phyloP scores from a whole-genome alignment of 2,888 invertebrate species.

The Pycnomerus fuliginosus region DNA sequence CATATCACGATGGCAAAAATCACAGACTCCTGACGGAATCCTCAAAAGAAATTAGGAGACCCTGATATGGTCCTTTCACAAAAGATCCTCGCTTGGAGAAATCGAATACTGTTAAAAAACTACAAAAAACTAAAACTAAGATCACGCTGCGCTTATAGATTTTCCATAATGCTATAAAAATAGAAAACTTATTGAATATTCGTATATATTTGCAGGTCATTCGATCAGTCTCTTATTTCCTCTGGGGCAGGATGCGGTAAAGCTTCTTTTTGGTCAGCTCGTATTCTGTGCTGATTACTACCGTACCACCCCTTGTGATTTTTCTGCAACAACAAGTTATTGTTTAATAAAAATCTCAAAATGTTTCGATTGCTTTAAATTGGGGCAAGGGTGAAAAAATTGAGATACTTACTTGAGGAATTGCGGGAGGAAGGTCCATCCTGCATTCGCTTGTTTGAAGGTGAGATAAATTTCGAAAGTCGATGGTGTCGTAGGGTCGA shows the following conservation, averaged over 20 bases:
- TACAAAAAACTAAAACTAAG: slow-evolving; percentile 38
- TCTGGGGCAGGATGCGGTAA: slow-evolving; percentile 61
- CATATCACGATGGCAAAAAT: slow-evolving; percentile 31
- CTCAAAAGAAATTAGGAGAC: slow-evolving; percentile 4
- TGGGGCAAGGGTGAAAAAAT: slow-evolving; percentile 1
- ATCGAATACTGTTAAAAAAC: slow-evolving; percentile 15
- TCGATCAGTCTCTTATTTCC: slow-evolving; percentile 22
- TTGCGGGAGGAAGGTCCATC: slow-evolving; percentile 86
- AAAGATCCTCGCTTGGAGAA: neutral
- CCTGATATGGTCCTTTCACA: slow-evolving; percentile 1
- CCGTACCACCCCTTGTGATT: slow-evolving; percentile 79
- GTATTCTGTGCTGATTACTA: slow-evolving; percentile 85
- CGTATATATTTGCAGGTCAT: slow-evolving; percentile 29
- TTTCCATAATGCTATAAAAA: slow-evolving; percentile 34
- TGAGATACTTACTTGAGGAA: slow-evolving; percentile 81
- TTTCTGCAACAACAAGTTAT: slow-evolving; percentile 60
- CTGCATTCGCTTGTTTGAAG: slow-evolving; percentile 80
- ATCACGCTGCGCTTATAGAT: slow-evolving; percentile 45
- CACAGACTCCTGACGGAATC: slow-evolving; percentile 19
- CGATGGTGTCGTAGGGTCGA: slow-evolving; percentile 83
- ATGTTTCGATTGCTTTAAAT: slow-evolving; percentile 4
- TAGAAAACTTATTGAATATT: slow-evolving; percentile 36
- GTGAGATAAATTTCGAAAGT: slow-evolving; percentile 90
- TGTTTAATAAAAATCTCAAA: slow-evolving; percentile 13
- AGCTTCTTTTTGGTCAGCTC: slow-evolving; percentile 87